Evolutionary conservation across 2,888 invertebrate genomes (phyloP).

Genomic region (Nasonovia ribisnigri): DNA sequence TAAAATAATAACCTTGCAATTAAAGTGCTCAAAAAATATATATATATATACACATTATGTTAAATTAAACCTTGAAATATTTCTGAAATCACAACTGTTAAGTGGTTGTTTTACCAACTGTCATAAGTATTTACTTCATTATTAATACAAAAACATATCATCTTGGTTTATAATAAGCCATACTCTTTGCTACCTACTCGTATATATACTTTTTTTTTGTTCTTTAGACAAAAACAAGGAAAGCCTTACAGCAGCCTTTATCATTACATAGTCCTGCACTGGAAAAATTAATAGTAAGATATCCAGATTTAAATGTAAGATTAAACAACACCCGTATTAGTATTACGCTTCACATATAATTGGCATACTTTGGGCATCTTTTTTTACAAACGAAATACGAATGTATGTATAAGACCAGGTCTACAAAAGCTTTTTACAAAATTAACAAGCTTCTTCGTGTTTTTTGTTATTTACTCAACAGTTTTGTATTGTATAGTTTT

Average conservation of each 20-base stretch:
- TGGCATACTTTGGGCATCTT: neutral
- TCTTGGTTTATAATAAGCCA: neutral
- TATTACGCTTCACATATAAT: conserved; percentile 1
- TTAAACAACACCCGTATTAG: neutral
- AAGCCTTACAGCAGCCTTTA: neutral
- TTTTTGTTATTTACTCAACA: neutral
- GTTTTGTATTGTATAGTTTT: neutral
- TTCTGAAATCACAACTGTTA: neutral
- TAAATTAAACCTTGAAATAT: neutral
- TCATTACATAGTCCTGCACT: neutral
- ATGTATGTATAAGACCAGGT: neutral
- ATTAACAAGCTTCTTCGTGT: neutral
- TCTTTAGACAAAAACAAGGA: neutral
- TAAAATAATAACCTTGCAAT: neutral
- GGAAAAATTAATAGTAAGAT: neutral
- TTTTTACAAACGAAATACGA: conserved; percentile 3
- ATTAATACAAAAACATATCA: neutral
- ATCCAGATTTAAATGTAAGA: neutral
- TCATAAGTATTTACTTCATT: neutral
- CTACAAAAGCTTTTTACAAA: conserved; percentile 27
- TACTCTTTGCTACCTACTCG: too few species aligned
- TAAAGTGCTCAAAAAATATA: neutral
- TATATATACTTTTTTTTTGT: neutral
- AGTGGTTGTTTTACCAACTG: neutral
- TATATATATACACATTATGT: neutral